These are phyloP conservation scores for Pissodes strobi DNA, from an alignment of 1,140 invertebrate species.

Conservation along the genomic window DNA sequence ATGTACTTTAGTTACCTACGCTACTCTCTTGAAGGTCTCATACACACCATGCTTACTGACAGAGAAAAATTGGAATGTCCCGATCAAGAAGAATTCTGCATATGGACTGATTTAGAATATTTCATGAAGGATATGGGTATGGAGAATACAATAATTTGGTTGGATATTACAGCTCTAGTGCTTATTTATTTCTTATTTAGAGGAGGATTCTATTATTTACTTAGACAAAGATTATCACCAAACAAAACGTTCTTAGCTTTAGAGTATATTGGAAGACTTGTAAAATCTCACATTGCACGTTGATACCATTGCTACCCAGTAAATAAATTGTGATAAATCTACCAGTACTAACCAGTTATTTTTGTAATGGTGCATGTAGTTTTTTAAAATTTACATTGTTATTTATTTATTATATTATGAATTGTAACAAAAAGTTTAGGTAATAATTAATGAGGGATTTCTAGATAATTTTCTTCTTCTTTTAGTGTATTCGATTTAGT, in stretches of 20 bases:
- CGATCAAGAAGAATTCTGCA: constrained; percentile 67
- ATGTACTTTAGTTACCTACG: constrained; percentile 83
- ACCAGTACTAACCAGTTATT: too few species aligned
- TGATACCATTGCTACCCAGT: too few species aligned
- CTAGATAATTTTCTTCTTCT: too few species aligned
- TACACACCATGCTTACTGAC: constrained; percentile 74
- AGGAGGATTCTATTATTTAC: constrained; percentile 64
- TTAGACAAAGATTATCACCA: constrained; percentile 67
- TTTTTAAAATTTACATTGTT: too few species aligned
- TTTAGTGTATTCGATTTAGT: too few species aligned
- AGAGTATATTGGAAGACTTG: constrained; percentile 49
- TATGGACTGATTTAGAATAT: constrained; percentile 67
- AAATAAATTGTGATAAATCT: too few species aligned
- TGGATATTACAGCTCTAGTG: constrained; percentile 62
- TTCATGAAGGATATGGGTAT: constrained; percentile 67
- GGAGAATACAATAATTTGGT: constrained; percentile 65
- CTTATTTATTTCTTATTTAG: constrained; percentile 64
- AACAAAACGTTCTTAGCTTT: constrained; percentile 64
- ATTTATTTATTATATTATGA: too few species aligned
- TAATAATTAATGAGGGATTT: too few species aligned
- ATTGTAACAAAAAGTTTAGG: too few species aligned
- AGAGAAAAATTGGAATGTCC: constrained; percentile 71
- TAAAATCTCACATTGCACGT: constrained; percentile 48
- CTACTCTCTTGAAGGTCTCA: constrained; percentile 77
- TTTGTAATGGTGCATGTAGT: too few species aligned